A percentile compares a stretch with the other conserved stretches of the same genome.
phyloP scores from a whole-genome alignment of 2,113 vertebrate species.

The Vulpes lagopus region DNA sequence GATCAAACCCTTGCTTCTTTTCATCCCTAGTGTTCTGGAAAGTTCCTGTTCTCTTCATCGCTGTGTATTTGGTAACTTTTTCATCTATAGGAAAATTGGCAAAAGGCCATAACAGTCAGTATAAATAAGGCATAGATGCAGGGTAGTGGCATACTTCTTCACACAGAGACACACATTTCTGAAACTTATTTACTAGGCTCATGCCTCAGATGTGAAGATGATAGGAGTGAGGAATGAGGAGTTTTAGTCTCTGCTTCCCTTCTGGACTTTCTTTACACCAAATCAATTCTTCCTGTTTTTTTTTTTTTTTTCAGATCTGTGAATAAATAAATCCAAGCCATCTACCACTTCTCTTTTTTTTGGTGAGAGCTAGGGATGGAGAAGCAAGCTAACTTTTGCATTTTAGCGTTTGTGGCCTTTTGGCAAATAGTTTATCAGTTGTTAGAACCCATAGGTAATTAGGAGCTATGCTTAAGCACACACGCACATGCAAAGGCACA shows the following conservation, averaged over 20 bases:
- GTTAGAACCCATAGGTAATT: background rate
- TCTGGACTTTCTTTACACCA: slow-evolving; percentile 25
- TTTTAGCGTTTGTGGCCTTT: slow-evolving; percentile 7
- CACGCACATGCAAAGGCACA: background rate
- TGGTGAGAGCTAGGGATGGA: background rate
- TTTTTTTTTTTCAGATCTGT: background rate
- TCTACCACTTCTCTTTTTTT: background rate
- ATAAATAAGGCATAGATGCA: background rate
- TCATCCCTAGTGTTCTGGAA: slow-evolving; percentile 35
- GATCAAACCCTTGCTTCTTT: slow-evolving; percentile 29
- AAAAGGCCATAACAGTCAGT: background rate
- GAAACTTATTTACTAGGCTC: background rate
- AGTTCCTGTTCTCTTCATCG: slow-evolving; percentile 14
- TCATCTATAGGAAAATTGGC: slow-evolving; percentile 29
- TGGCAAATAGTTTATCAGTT: background rate
- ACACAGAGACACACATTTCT: background rate
- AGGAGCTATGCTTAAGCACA: background rate
- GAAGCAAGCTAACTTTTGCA: background rate
- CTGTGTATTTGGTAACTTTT: slow-evolving; percentile 36
- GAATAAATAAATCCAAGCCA: background rate
- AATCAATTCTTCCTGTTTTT: background rate
- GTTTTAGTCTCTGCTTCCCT: slow-evolving; percentile 25
- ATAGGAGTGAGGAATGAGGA: slow-evolving; percentile 17
- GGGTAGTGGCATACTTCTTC: background rate
- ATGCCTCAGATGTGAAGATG: background rate